Evolutionary conservation across 1,140 invertebrate genomes (phyloP).

Genomic region (Tenebrio molitor): DNA sequence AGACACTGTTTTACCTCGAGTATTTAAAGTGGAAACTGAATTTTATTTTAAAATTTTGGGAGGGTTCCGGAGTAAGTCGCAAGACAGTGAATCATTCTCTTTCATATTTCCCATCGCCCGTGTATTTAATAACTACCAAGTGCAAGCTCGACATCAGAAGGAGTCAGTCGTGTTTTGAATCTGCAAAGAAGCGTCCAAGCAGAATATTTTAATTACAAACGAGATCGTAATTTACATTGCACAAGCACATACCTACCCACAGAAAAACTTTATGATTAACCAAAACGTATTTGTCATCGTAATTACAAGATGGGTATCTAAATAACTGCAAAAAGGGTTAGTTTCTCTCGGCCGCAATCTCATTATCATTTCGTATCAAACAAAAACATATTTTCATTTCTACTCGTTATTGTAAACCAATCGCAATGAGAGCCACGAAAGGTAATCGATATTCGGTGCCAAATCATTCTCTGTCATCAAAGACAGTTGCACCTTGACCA

Average conservation of each 20-base stretch:
- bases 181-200: slow-evolving; percentile 44
- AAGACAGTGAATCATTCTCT: slow-evolving; percentile 35
- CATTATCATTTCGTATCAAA: no score
- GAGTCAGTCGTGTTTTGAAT: slow-evolving; percentile 42
- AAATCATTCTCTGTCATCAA: no score
- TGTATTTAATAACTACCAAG: slow-evolving; percentile 44
- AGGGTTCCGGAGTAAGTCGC: neutral
- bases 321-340: neutral
- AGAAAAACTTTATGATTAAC: slow-evolving; percentile 40
- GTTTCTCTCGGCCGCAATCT: no score
- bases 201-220: slow-evolving; percentile 46
- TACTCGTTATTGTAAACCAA: no score
- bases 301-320: slow-evolving; percentile 17
- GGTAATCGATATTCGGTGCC: no score
- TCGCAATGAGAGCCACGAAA: no score
- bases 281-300: slow-evolving; percentile 35
- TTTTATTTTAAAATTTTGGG: slow-evolving; percentile 35
- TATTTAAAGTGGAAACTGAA: slow-evolving; percentile 18
- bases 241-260: slow-evolving; percentile 11
- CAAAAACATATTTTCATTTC: no score
- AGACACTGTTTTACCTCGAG: slow-evolving; percentile 34
- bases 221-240: slow-evolving; percentile 39
- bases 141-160: slow-evolving; percentile 38
- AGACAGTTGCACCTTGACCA: no score
- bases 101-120: slow-evolving; percentile 21